These are phyloP conservation scores for Nettapus auritus DNA, from an alignment of 2,113 vertebrate species.

Conservation along the genomic window DNA sequence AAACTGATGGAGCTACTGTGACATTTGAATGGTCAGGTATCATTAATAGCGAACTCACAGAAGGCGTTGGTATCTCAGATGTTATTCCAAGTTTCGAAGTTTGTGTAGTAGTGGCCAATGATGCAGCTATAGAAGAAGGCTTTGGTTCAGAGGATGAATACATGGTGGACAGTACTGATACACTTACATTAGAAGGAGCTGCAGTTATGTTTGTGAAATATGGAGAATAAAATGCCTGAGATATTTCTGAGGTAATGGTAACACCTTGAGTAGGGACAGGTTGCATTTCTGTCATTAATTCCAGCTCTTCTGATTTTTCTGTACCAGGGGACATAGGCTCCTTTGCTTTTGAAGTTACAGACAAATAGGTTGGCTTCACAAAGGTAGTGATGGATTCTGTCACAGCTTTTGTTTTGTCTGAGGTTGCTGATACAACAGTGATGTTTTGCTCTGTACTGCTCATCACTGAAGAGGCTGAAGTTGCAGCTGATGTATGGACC, in stretches of 20 bases:
- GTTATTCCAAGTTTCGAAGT: background rate
- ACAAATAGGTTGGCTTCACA: background rate
- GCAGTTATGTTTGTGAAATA: background rate
- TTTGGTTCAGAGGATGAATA: background rate
- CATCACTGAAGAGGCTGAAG: background rate
- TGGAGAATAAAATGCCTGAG: background rate
- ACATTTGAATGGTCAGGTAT: slow-evolving; percentile 1
- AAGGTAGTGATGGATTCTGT: background rate
- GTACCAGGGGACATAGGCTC: background rate
- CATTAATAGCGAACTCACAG: background rate
- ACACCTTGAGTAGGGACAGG: background rate
- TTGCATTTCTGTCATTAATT: background rate
- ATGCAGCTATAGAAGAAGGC: background rate
- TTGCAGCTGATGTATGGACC: background rate
- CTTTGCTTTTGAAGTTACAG: slow-evolving; percentile 2
- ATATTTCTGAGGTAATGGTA: background rate
- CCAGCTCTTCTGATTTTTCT: background rate
- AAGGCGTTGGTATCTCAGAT: background rate
- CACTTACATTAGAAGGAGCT: background rate
- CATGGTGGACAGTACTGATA: background rate
- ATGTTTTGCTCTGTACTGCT: background rate
- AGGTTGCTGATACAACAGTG: background rate
- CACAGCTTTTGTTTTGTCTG: background rate
- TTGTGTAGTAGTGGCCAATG: background rate
- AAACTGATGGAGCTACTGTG: slow-evolving; percentile 7